Conservation (phyloP, 2,113 vertebrate species). For the Rana temporaria region DNA sequence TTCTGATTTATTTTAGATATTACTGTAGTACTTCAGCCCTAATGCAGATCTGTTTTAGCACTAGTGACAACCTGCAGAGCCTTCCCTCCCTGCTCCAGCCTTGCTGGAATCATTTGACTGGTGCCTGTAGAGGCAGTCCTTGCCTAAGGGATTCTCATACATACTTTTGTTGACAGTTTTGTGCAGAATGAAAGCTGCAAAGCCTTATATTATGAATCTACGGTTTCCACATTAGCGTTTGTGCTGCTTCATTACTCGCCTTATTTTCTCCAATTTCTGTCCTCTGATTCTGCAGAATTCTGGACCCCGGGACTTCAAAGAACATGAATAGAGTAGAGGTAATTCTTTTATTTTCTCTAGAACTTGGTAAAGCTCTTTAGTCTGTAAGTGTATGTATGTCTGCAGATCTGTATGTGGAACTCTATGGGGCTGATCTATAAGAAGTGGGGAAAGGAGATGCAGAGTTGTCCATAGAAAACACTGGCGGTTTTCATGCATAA, state of each 20-base stretch:
- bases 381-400: too few species aligned
- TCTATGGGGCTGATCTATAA: too few species aligned
- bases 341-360: slow-evolving; percentile 8
- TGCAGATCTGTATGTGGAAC: too few species aligned
- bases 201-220: slow-evolving; percentile 67
- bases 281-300: not conserved
- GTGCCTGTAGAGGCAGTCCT: slow-evolving; percentile 72
- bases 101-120: slow-evolving; percentile 75
- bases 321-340: slow-evolving; percentile 13
- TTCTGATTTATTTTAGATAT: too few species aligned
- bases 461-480: too few species aligned
- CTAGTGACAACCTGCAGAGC: not conserved
- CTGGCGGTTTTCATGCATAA: too few species aligned
- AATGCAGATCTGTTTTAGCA: too few species aligned
- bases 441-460: too few species aligned
- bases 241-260: not conserved
- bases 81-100: slow-evolving; percentile 49
- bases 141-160: slow-evolving; percentile 73
- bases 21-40: too few species aligned
- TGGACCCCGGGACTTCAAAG: slow-evolving; percentile 1
- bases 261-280: slow-evolving; percentile 15
- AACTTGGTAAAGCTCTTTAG: too few species aligned
- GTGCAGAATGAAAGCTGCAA: slow-evolving; percentile 68
- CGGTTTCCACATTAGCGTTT: slow-evolving; percentile 22
- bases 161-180: slow-evolving; percentile 77